Base-by-base conservation (phyloP, 1,140 invertebrate species). In the Trypoxylus dichotomus region DNA sequence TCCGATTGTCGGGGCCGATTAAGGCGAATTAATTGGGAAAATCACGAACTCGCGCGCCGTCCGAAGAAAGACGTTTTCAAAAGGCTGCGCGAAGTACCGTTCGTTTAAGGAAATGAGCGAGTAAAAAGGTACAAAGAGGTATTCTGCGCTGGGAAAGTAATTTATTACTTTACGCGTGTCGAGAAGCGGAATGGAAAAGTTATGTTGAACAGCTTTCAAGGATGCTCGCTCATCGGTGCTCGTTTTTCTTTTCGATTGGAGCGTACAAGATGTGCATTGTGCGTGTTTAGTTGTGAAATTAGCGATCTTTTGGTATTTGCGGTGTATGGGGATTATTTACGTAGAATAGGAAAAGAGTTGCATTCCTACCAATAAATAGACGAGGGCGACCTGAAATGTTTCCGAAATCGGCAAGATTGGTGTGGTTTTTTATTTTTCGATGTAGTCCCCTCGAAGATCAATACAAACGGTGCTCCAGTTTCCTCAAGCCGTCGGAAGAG, bases 1-100 rank as follows among this genome's bases (percentile, higher is more conserved):
- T 54, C 15, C 47, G 47, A 54, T 54, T 54, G 47, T 54, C 47
- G 47, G 47, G 32, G 32, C 32, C 47, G 47, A 54, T 54, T 54
- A 54, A 54, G 47, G 47, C 47, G 47, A 54, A 54, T 54, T 54
- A 54, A 54, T 54, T 54, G 47, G 47, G 47, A 54, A 54, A 54
- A 54, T 54, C 47, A 54, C 47, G 47, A 54, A 54, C 47, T 54
- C 47, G 47, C 15, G 47, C 47, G 47, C 47, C 47, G 47, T 54
- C 19, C 15, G 19, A 54, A 19, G 19, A 54, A 19, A 54, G 47
- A 54, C 47, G 47, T 54, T 54, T 54, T 54, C 47, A 54, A 54
- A 54, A 54, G 47, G 47, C 47, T 19, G 19, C 47, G 47, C 13
- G 19, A 19, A 54, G 47, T 54, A 54, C 6, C 19, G 19, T 54